These are phyloP conservation scores for Ctenomys sociabilis DNA, from an alignment of 2,113 vertebrate species.

Conservation along the genomic window DNA sequence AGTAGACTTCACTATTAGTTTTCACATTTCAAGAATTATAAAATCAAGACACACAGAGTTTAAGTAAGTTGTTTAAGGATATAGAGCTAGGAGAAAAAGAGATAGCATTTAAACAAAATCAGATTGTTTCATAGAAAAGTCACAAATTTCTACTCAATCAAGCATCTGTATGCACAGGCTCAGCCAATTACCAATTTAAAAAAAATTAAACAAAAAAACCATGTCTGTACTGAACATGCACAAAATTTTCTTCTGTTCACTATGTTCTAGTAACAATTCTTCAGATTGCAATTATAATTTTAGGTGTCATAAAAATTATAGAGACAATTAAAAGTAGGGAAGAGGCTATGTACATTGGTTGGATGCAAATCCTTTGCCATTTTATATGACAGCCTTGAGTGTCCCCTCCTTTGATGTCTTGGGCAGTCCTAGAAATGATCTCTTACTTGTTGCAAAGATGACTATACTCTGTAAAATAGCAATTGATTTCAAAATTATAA, in stretches of 20 bases:
- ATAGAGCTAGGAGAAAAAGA: neutral
- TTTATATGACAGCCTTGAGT: neutral
- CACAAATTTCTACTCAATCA: neutral
- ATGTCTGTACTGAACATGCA: neutral
- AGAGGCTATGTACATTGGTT: neutral
- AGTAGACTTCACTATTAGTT: neutral
- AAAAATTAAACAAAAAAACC: neutral
- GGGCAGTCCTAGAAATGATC: neutral
- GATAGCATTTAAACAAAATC: neutral
- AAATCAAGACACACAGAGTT: neutral
- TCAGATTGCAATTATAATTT: neutral
- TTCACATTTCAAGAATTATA: neutral
- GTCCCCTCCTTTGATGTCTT: neutral
- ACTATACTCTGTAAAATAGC: neutral
- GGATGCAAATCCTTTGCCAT: neutral
- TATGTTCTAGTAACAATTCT: neutral
- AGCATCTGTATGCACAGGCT: neutral
- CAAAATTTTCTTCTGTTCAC: neutral
- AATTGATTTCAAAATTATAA: neutral
- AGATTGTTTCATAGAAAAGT: neutral
- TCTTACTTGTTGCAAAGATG: too few species aligned
- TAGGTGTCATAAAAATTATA: neutral
- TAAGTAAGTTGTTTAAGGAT: neutral
- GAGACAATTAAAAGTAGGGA: neutral
- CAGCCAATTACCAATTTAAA: neutral